These are phyloP conservation scores for Notospermus geniculatus DNA, from an alignment of 1,140 invertebrate genomes.

Conservation along the genomic window DNA sequence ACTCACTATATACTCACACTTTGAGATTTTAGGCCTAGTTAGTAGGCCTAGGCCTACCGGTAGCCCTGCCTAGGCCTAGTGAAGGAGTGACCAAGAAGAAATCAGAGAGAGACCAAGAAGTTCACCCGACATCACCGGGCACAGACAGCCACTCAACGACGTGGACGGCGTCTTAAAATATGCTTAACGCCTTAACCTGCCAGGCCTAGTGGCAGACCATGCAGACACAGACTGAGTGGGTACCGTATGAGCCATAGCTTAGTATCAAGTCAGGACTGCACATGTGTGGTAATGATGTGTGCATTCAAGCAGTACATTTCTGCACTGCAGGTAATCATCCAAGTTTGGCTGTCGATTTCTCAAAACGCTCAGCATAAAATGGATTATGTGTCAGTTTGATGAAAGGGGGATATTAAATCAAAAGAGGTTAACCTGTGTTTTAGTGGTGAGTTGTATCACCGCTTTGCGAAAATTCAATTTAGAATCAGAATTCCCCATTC, in stretches of 20 bases:
- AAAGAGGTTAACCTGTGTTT: slow-evolving; percentile 74
- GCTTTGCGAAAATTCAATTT: slow-evolving; percentile 97
- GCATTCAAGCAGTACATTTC: not conserved
- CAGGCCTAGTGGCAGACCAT: too few species aligned
- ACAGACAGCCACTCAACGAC: too few species aligned
- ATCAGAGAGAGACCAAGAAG: too few species aligned
- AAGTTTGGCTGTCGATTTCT: not conserved
- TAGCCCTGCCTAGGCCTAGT: too few species aligned
- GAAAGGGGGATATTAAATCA: not conserved
- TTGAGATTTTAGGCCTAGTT: slow-evolving; percentile 28
- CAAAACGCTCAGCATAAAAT: slow-evolving; percentile 12
- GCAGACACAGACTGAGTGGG: too few species aligned
- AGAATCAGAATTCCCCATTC: slow-evolving; percentile 95
- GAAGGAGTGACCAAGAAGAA: too few species aligned
- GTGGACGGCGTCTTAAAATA: too few species aligned
- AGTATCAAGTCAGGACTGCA: too few species aligned
- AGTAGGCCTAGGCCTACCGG: not conserved
- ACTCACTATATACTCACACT: slow-evolving; percentile 2
- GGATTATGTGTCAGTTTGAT: slow-evolving; percentile 6
- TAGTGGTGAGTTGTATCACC: slow-evolving; percentile 93
- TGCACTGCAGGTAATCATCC: not conserved
- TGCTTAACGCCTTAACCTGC: too few species aligned
- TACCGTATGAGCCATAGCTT: too few species aligned
- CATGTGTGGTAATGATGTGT: too few species aligned
- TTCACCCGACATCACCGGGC: too few species aligned